Base-by-base conservation (phyloP, 2,797 vertebrate genomes). In the Botia almorhae region DNA sequence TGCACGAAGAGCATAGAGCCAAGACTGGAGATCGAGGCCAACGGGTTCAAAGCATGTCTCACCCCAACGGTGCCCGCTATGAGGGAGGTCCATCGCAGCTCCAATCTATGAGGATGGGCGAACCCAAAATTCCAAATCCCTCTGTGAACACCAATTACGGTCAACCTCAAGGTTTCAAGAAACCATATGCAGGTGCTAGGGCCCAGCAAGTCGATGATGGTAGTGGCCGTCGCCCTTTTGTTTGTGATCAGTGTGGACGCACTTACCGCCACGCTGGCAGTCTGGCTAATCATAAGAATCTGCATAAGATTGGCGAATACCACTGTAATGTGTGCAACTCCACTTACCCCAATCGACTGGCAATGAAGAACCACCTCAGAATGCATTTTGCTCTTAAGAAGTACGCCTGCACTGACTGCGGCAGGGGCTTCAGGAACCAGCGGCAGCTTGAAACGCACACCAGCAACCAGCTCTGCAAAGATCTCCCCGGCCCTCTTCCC, bases 301-400 rank as follows among this genome's bases (percentile, higher is more conserved):
- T 95, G 70, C 96, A 95, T 84, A 95, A 96, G 81, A 94, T 91
- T 0, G 95, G 94, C 23, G 94, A 96, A 83, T 96, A 96, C 77
- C 92, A 95, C 87, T 96, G 96, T 85, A 91, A 95, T 0, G 90
- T 95, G 50, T 96, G 96, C 87, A 94, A 93, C 84, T 96, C 95
- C 23, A 95, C 94, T 13, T 96, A 95, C 78, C 94, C 95, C 46
- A 96, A 96, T 81, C 91, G 93, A 55, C 89, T 95, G 91, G 95
- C 95, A n/a, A 94, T 96, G 89, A 96, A 95, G 87, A 96, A 96
- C 89, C 96, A 96, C 85, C 93, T 96, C 33, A 93, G 94, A 29
- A 95, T 96, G 79, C 96, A 96, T 83, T 95, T 95, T 0, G 95
- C 96, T 69, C 94, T 94, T 74, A 95, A 95, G 77, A 94, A 95